phyloP scores from a whole-genome alignment of 2,888 invertebrate species.

The Stenolophus ochropezus region DNA sequence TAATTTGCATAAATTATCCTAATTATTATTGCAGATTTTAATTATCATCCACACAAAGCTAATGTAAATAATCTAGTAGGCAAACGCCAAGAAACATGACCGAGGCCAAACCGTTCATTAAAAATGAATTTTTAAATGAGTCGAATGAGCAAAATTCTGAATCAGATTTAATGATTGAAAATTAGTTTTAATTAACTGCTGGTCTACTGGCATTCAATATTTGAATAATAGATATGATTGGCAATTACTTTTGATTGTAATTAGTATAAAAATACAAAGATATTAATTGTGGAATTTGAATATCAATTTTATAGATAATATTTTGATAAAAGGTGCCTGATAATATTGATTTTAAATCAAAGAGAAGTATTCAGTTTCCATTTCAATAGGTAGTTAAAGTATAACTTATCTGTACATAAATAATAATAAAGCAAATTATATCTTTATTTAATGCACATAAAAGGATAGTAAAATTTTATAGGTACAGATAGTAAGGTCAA shows the following conservation, averaged over 20 bases:
- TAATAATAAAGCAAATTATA: background rate
- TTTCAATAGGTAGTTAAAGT: background rate
- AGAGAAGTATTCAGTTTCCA: background rate
- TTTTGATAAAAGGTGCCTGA: too few species aligned
- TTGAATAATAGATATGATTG: slow-evolving; percentile 4
- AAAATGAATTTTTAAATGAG: slow-evolving; percentile 22
- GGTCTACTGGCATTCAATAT: slow-evolving; percentile 16
- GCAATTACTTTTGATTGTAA: background rate
- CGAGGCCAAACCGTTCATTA: slow-evolving; percentile 13
- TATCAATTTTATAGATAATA: too few species aligned
- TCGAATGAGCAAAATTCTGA: slow-evolving; percentile 19
- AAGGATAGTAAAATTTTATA: background rate
- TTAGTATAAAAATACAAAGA: background rate
- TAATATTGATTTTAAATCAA: background rate
- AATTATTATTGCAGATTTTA: background rate
- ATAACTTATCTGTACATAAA: too few species aligned
- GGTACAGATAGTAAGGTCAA: background rate
- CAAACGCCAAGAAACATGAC: background rate
- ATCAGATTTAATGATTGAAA: slow-evolving; percentile 15
- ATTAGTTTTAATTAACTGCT: slow-evolving; percentile 8
- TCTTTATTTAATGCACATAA: background rate
- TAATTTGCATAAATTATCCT: slow-evolving; percentile 11
- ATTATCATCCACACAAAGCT: background rate
- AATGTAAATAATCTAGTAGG: background rate
- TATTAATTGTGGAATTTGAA: background rate